Conservation (phyloP, 2,888 invertebrate species). For the Cryptus viduatorius region DNA sequence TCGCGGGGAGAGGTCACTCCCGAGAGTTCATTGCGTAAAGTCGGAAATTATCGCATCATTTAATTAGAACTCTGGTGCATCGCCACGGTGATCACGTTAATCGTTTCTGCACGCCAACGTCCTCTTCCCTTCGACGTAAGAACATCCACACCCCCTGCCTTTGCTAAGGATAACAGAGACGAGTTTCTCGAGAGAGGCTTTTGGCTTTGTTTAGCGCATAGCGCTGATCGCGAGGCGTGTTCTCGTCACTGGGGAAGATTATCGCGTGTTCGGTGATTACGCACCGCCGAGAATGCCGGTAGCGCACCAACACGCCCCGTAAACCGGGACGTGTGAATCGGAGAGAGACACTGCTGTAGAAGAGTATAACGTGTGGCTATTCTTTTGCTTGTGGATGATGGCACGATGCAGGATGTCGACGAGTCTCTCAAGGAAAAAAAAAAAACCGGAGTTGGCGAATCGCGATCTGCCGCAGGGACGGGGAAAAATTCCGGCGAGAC, state of each 20-base stretch:
- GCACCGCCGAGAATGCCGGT: constrained; percentile 46
- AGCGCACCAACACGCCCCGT: constrained; percentile 52
- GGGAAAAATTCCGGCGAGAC: constrained; percentile 16
- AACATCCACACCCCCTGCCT: not conserved
- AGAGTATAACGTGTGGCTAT: constrained; percentile 28
- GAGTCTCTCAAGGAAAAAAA: constrained; percentile 40
- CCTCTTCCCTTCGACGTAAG: constrained; percentile 5
- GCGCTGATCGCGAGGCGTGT: constrained; percentile 9
- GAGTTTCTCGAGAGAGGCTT: not conserved
- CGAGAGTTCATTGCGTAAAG: constrained; percentile 62
- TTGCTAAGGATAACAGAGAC: constrained; percentile 4
- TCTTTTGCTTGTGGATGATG: constrained; percentile 12
- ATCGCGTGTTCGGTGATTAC: constrained; percentile 64
- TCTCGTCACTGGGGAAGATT: constrained; percentile 53
- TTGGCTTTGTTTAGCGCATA: constrained; percentile 20
- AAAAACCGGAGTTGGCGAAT: not conserved
- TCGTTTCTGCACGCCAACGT: constrained; percentile 34
- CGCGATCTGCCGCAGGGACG: constrained; percentile 6
- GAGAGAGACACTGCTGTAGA: constrained; percentile 35
- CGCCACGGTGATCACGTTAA: constrained; percentile 59
- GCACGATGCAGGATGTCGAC: constrained; percentile 45
- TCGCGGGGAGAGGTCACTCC: constrained; percentile 32
- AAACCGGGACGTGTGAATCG: constrained; percentile 77
- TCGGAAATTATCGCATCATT: constrained; percentile 65
- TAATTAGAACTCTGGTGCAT: constrained; percentile 60